Evolutionary conservation across 2,113 vertebrate species (phyloP).

Genomic region (Neoarius graeffei): DNA sequence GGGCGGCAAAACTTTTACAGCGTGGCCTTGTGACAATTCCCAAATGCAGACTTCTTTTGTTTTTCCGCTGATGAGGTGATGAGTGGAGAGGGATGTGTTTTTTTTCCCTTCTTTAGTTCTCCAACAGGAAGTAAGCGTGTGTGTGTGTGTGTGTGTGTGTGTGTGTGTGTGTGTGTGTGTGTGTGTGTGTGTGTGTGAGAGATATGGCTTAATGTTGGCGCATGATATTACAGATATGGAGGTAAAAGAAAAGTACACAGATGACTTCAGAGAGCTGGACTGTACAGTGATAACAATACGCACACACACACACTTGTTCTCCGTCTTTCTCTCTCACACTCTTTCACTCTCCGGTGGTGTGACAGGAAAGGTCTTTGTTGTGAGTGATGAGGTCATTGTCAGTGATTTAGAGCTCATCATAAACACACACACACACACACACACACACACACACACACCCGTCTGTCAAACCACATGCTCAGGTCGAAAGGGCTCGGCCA

Average conservation of each 20-base stretch:
- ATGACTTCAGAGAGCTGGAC: slow-evolving; percentile 35
- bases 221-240: neutral
- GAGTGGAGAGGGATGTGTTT: neutral
- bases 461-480: slow-evolving; percentile 30
- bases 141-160: slow-evolving; percentile 19
- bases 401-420: slow-evolving; percentile 86
- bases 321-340: slow-evolving; percentile 20
- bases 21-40: neutral
- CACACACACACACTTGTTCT: slow-evolving; percentile 10
- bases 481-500: slow-evolving; percentile 24
- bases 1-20: neutral
- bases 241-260: slow-evolving; percentile 32
- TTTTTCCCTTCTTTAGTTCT: neutral
- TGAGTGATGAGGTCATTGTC: slow-evolving; percentile 69
- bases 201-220: neutral
- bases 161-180: slow-evolving; percentile 16
- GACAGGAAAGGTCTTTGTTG: slow-evolving; percentile 71
- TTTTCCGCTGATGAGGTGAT: slow-evolving; percentile 1
- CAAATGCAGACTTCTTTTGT: neutral
- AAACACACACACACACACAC: slow-evolving; percentile 57
- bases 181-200: slow-evolving; percentile 52
- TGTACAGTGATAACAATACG: slow-evolving; percentile 27
- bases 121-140: slow-evolving; percentile 13
- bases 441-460: slow-evolving; percentile 43
- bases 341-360: slow-evolving; percentile 45